These are phyloP conservation scores for Rhabdophis nuchalis DNA, from an alignment of 2,797 vertebrate genomes.

Conservation along the genomic window DNA sequence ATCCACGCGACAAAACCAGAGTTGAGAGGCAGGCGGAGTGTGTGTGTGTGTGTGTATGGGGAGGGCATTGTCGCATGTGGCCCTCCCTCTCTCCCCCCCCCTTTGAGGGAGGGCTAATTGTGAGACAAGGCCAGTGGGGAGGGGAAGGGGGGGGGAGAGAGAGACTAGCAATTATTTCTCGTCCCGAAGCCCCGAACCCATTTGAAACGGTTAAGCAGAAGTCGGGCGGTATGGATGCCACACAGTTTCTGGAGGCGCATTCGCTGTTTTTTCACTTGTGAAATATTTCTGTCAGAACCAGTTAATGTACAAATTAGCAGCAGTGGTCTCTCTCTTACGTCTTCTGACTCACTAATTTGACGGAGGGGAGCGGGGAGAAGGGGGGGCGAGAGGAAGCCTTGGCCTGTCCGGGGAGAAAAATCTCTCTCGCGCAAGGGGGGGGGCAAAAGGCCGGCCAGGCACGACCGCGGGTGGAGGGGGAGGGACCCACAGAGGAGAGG, in stretches of 20 bases:
- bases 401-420: slow-evolving; percentile 71
- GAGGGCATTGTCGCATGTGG: not conserved
- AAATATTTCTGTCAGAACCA: slow-evolving; percentile 87
- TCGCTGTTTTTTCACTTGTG: slow-evolving; percentile 76
- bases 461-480: slow-evolving; percentile 70
- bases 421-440: slow-evolving; percentile 74
- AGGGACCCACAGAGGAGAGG: slow-evolving; percentile 31
- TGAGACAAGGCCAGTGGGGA: not conserved
- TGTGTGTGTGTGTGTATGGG: not conserved
- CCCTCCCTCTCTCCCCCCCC: no score
- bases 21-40: not conserved
- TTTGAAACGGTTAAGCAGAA: slow-evolving; percentile 62
- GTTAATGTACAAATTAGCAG: slow-evolving; percentile 95
- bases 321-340: slow-evolving; percentile 79
- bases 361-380: slow-evolving; percentile 63
- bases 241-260: slow-evolving; percentile 64
- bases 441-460: slow-evolving; percentile 81
- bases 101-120: not conserved
- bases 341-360: slow-evolving; percentile 84
- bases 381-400: not conserved
- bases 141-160: no score
- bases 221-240: slow-evolving; percentile 62
- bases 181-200: not conserved
- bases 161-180: not conserved
- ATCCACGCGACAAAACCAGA: not conserved